A percentile compares a stretch with the other conserved stretches of the same genome.
These are phyloP conservation scores for Pandemis corylana DNA, from an alignment of 2,888 invertebrate species.

Conservation along the genomic window DNA sequence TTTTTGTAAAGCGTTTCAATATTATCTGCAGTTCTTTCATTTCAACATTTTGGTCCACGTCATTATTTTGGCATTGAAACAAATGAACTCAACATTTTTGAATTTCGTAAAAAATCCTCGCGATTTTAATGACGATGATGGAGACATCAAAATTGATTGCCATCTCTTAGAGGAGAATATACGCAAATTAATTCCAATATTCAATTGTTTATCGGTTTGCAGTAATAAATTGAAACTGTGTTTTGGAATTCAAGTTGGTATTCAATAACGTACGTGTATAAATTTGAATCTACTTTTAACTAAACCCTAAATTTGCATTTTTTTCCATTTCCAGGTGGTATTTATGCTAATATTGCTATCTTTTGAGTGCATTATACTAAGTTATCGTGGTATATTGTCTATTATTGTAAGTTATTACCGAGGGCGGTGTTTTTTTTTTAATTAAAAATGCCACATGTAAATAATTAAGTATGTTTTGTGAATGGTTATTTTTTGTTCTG, in stretches of 20 bases:
- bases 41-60: neutral
- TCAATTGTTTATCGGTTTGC: neutral
- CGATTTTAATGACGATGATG: neutral
- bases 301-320: no score
- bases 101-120: neutral
- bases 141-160: neutral
- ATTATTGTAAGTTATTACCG: neutral
- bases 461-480: no score
- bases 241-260: neutral
- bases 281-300: no score
- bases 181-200: neutral
- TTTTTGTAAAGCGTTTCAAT: neutral
- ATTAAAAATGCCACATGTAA: neutral
- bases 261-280: no score
- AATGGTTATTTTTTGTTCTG: no score
- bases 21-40: neutral
- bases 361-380: neutral
- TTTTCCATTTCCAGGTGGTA: no score
- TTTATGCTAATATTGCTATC: no score
- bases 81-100: neutral
- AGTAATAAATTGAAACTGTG: neutral
- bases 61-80: no score
- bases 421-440: neutral
- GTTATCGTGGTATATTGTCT: neutral
- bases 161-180: neutral